Percentiles rank a stretch among this genome's conserved stretches.
phyloP scores from a whole-genome alignment of 1,140 invertebrate genomes.

The Pseudachorutes palmiensis region DNA sequence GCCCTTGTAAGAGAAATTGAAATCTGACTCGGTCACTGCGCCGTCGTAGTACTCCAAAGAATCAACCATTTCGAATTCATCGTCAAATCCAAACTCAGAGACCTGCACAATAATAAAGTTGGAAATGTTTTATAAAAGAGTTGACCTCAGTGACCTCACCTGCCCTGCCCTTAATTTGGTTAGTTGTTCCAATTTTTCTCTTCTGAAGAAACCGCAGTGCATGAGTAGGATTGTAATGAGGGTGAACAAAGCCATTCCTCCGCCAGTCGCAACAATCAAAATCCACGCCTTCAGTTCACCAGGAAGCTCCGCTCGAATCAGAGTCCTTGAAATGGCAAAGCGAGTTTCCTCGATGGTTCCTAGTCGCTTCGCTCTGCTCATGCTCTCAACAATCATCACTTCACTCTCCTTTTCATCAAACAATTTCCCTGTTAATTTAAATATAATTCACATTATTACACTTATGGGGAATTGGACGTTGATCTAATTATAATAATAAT shows the following conservation, averaged over 20 bases:
- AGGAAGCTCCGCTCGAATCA: not conserved
- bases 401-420: conserved; percentile 1
- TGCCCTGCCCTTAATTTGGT: not conserved
- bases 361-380: not conserved
- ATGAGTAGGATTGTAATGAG: not conserved
- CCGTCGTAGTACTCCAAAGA: conserved; percentile 5
- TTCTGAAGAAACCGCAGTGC: conserved; percentile 5
- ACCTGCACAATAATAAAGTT: not conserved
- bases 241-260: not conserved
- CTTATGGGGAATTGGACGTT: not conserved
- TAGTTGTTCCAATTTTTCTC: conserved; percentile 4
- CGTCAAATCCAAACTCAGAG: not conserved
- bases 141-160: not conserved
- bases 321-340: not conserved
- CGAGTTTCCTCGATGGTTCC: not conserved
- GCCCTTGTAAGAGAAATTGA: not conserved
- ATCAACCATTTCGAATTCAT: not conserved
- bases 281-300: conserved; percentile 11
- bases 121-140: not conserved
- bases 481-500: not conserved
- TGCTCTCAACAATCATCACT: conserved; percentile 1
- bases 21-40: not conserved
- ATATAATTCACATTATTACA: not conserved
- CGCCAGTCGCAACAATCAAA: conserved; percentile 11
- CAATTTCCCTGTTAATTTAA: not conserved